Conservation (phyloP, 2,888 invertebrate species). For the Eupithecia subumbrata region DNA sequence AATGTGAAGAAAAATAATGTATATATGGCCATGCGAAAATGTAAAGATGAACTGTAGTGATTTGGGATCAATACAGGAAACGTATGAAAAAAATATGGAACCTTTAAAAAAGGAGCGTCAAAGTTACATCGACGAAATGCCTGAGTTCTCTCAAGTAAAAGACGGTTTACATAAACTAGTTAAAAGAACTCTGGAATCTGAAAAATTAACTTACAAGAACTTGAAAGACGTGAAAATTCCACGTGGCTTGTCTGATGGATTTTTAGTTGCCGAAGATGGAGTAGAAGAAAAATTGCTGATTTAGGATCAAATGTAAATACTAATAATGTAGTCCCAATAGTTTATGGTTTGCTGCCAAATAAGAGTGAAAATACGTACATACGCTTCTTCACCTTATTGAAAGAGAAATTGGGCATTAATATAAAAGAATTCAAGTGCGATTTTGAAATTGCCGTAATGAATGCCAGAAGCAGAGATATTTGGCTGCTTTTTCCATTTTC, state of each 20-base stretch:
- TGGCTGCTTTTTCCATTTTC: slow-evolving; percentile 8
- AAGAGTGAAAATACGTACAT: slow-evolving; percentile 3
- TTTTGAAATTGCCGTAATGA: slow-evolving; percentile 11
- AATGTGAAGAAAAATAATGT: slow-evolving; percentile 22
- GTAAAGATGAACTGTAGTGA: neutral
- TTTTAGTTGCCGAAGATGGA: neutral
- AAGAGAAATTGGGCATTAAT: neutral
- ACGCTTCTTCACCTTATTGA: slow-evolving; percentile 1
- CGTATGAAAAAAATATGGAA: slow-evolving; percentile 24
- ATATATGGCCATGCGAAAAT: slow-evolving; percentile 11
- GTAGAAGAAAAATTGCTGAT: slow-evolving; percentile 3
- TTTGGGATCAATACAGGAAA: neutral
- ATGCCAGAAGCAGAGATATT: neutral
- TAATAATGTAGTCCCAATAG: slow-evolving; percentile 9
- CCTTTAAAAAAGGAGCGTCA: slow-evolving; percentile 22
- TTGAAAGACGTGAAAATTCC: slow-evolving; percentile 1
- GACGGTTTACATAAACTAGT: slow-evolving; percentile 26
- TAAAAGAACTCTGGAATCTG: slow-evolving; percentile 24
- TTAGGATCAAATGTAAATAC: neutral
- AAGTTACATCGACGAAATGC: slow-evolving; percentile 31
- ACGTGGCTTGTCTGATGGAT: slow-evolving; percentile 9
- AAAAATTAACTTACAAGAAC: slow-evolving; percentile 24
- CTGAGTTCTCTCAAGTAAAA: slow-evolving; percentile 26
- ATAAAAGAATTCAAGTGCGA: slow-evolving; percentile 11
- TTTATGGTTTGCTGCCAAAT: slow-evolving; percentile 15